Evolutionary conservation across 2,113 vertebrate species (phyloP).

Genomic region (Pachyramphus minor): DNA sequence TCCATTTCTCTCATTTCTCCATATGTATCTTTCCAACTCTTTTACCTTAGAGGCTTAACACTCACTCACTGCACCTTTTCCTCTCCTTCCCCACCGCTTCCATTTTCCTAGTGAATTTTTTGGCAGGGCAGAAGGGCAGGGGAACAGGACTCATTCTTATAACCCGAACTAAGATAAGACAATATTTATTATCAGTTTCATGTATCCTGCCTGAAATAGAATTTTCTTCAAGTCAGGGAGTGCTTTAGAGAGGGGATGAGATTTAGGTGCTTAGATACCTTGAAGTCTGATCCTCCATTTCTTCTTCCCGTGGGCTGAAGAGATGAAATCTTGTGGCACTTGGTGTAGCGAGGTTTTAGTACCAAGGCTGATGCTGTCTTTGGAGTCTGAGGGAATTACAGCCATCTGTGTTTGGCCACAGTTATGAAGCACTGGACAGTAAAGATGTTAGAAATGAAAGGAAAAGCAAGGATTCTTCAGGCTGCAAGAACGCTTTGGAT

Average conservation of each 20-base stretch:
- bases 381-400: conserved; percentile 12
- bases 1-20: background rate
- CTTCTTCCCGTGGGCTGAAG: background rate
- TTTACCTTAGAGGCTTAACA: background rate
- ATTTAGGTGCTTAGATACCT: background rate
- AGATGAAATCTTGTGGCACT: background rate
- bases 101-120: background rate
- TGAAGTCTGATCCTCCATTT: background rate
- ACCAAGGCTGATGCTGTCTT: background rate
- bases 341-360: background rate
- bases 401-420: conserved; percentile 35
- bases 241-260: background rate
- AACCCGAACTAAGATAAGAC: background rate
- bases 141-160: background rate
- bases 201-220: background rate
- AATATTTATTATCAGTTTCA: background rate
- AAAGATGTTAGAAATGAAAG: conserved; percentile 25
- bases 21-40: background rate
- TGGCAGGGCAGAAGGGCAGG: background rate
- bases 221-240: background rate
- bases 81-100: background rate
- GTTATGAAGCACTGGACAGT: background rate
- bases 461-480: background rate
- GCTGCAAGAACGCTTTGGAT: background rate
- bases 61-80: background rate